Evolutionary conservation across 2,113 vertebrate genomes (phyloP), one percentile per base, ranked within the genome.

Genomic region (Daubentonia madagascariensis): DNA sequence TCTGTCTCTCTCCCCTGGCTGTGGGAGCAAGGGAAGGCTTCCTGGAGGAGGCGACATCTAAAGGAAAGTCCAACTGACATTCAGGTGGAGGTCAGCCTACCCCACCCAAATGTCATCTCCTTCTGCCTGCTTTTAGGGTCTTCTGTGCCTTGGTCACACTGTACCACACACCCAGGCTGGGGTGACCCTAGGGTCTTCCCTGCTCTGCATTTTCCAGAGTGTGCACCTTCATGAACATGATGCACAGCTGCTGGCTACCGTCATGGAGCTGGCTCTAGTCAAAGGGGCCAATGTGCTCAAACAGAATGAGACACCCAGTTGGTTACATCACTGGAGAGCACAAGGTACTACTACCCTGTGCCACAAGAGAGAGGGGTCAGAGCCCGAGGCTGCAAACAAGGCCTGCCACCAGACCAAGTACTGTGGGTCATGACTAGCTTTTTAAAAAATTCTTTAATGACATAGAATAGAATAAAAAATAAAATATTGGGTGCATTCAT

Each of bases 21-120:
- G 8, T 50, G 48, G 30, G 32, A 59, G 12, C 14, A 43, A 8
- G 28, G 59, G 59, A 37, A 48, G 59, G 50, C 97, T 92, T 95
- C 97, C 92, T 89, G 94, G 86, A 88, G 48, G 76, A 89, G 43
- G 83, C 2, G 9, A 9, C n/a, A 17, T 70, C 40, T 40, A 54
- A 70, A 85, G 48, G 54, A 35, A 90, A 92, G 37, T 83, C 25
- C 45, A 57, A 1, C 8, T 78, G 67, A 63, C 63, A 67, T 67
- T 35, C 32, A 67, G 63, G 63, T 65, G 63, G 32, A 59, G 35
- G 22, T 43, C 65, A 40, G 45, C 50, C 43, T 78, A 10, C 5
- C 23, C 4, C 2, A 7, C 1, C 25, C 20, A 1, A 52, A 23
- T 11, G 25, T 89, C 90, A 61, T 65, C 83, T 87, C 57, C 35